Percentiles rank a stretch among this genome's conserved stretches.
phyloP scores from a whole-genome alignment of 2,888 invertebrate species.

The Tyria jacobaeae region DNA sequence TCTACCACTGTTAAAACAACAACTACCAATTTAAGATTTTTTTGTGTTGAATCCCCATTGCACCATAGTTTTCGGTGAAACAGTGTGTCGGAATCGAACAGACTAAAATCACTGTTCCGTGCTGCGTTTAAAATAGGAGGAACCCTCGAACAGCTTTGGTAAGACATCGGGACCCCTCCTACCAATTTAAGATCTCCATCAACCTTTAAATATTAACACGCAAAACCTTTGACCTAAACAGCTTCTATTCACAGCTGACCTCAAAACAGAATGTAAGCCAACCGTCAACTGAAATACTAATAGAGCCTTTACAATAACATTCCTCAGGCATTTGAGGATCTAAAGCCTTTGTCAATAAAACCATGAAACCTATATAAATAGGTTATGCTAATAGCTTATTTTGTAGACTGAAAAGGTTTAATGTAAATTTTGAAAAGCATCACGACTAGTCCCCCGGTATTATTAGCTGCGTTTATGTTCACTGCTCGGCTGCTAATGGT shows the following conservation, averaged over 20 bases:
- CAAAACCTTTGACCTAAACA: slow-evolving; percentile 9
- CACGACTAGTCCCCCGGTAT: too few species aligned
- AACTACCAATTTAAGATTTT: too few species aligned
- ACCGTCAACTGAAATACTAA: slow-evolving; percentile 34
- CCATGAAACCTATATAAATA: slow-evolving; percentile 23
- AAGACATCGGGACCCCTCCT: too few species aligned
- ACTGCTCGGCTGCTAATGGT: too few species aligned
- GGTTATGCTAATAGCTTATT: slow-evolving; percentile 24
- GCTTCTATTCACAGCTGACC: slow-evolving; percentile 18
- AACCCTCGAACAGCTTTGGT: too few species aligned
- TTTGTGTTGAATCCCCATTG: too few species aligned
- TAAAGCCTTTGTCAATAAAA: slow-evolving; percentile 26
- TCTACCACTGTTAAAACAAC: too few species aligned
- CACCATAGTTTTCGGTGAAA: not conserved
- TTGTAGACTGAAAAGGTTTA: slow-evolving; percentile 13
- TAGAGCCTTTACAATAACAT: slow-evolving; percentile 31
- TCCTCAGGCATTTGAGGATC: slow-evolving; percentile 28
- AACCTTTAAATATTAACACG: not conserved
- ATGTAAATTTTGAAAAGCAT: slow-evolving; percentile 7
- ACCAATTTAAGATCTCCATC: not conserved
- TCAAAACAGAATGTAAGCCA: slow-evolving; percentile 28
- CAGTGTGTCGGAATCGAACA: not conserved
- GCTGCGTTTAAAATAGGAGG: too few species aligned
- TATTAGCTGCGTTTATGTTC: too few species aligned
- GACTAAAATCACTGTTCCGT: too few species aligned